Evolutionary conservation across 1,140 invertebrate genomes (phyloP).

Genomic region (Coptotermes formosanus): DNA sequence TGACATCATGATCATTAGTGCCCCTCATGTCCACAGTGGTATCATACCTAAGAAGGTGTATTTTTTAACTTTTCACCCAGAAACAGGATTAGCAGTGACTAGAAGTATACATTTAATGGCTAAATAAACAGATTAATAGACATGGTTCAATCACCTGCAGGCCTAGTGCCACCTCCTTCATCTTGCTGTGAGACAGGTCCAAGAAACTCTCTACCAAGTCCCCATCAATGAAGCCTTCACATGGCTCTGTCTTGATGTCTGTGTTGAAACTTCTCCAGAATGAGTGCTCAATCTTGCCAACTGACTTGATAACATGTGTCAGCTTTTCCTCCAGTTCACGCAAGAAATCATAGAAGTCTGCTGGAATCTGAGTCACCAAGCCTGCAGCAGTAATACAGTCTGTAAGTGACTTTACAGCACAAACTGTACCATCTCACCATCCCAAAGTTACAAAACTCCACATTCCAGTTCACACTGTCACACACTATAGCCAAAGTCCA

Average conservation of each 20-base stretch:
- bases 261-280: slow-evolving; percentile 89
- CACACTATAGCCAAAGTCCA: too few species aligned
- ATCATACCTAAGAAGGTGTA: too few species aligned
- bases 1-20: too few species aligned
- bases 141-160: slow-evolving; percentile 63
- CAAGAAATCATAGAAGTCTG: slow-evolving; percentile 86
- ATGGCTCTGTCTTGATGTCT: slow-evolving; percentile 77
- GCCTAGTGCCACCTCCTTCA: slow-evolving; percentile 82
- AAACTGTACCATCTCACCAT: too few species aligned
- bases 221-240: slow-evolving; percentile 95
- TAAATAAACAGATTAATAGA: neutral
- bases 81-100: neutral
- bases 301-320: slow-evolving; percentile 87
- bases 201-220: slow-evolving; percentile 97
- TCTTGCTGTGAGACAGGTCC: slow-evolving; percentile 86
- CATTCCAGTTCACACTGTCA: too few species aligned
- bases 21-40: too few species aligned
- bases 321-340: slow-evolving; percentile 81
- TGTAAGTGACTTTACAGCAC: too few species aligned
- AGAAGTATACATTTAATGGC: too few species aligned
- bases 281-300: slow-evolving; percentile 90
- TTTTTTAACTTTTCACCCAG: too few species aligned
- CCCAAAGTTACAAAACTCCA: too few species aligned
- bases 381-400: slow-evolving; percentile 53
- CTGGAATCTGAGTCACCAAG: slow-evolving; percentile 87